Percentiles rank a stretch among this genome's conserved stretches.
Conservation (phyloP, 64 coral and sea anemone genomes). For the Hydrozoanthus tunicans region DNA sequence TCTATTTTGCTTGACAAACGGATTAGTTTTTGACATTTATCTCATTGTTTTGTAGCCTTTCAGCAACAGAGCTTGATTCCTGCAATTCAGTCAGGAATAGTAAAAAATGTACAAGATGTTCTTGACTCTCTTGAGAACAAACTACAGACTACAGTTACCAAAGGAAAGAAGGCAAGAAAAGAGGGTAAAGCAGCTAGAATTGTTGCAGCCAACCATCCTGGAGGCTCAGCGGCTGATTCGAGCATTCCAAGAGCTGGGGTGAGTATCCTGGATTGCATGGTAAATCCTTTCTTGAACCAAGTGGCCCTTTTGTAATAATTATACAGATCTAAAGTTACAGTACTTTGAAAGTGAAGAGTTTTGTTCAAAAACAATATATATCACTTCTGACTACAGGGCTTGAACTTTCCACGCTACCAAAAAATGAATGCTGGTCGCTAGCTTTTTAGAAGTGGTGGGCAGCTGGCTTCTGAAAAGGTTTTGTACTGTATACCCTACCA, state of each 20-base stretch:
- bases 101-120: constrained; percentile 56
- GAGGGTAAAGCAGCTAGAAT: constrained; percentile 30
- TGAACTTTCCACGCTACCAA: too few relatives aligned
- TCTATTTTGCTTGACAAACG: neutral
- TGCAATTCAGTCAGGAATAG: constrained; percentile 86
- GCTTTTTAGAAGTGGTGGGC: too few relatives aligned
- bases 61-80: constrained; percentile 64
- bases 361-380: too few relatives aligned
- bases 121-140: constrained; percentile 56
- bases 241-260: neutral
- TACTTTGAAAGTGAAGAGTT: too few relatives aligned
- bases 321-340: too few relatives aligned
- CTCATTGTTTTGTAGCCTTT: constrained; percentile 54
- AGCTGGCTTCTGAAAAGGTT: too few relatives aligned
- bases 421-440: too few relatives aligned
- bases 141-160: constrained; percentile 18
- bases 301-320: too few relatives aligned
- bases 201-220: neutral
- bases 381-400: too few relatives aligned
- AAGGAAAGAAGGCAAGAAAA: constrained; percentile 28
- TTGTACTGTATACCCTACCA: too few relatives aligned
- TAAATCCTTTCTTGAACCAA: neutral
- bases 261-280: neutral
- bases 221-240: neutral
- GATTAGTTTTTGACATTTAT: neutral